These are phyloP conservation scores for Osmerus eperlanus DNA, from an alignment of 2,113 vertebrate genomes.

Conservation along the genomic window DNA sequence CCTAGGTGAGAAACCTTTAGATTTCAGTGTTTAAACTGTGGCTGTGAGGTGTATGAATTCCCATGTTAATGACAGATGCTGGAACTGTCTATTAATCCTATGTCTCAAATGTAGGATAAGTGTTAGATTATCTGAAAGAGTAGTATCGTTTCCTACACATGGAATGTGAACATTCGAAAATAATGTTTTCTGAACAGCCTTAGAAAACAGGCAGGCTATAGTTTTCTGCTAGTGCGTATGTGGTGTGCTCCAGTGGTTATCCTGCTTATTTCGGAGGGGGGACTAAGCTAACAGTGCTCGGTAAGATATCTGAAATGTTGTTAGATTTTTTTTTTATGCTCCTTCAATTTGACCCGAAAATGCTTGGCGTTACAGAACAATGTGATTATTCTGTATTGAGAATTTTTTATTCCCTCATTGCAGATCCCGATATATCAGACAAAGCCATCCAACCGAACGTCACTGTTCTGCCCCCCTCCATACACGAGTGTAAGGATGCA, in stretches of 20 bases:
- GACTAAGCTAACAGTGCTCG: constrained; percentile 55
- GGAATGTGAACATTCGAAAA: no score
- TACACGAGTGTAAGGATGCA: constrained; percentile 54
- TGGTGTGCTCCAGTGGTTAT: constrained; percentile 33
- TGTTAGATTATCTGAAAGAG: background rate
- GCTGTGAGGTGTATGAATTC: background rate
- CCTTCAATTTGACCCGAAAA: no score
- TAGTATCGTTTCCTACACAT: background rate
- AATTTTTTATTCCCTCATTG: background rate
- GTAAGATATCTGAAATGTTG: constrained; percentile 5
- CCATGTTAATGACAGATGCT: background rate
- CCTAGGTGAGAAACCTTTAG: constrained; percentile 45
- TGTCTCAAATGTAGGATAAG: background rate
- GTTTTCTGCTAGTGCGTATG: constrained; percentile 16
- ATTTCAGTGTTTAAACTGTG: background rate
- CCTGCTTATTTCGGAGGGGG: constrained; percentile 61
- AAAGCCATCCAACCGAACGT: constrained; percentile 41
- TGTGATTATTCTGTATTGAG: background rate
- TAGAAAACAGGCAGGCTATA: background rate
- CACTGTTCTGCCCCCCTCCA: constrained; percentile 70
- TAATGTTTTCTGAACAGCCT: background rate
- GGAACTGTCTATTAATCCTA: no score
- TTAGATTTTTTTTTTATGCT: background rate
- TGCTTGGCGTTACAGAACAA: no score
- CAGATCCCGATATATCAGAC: background rate